These are phyloP conservation scores for Helostoma temminkii DNA, from an alignment of 2,797 vertebrate genomes.

Conservation along the genomic window DNA sequence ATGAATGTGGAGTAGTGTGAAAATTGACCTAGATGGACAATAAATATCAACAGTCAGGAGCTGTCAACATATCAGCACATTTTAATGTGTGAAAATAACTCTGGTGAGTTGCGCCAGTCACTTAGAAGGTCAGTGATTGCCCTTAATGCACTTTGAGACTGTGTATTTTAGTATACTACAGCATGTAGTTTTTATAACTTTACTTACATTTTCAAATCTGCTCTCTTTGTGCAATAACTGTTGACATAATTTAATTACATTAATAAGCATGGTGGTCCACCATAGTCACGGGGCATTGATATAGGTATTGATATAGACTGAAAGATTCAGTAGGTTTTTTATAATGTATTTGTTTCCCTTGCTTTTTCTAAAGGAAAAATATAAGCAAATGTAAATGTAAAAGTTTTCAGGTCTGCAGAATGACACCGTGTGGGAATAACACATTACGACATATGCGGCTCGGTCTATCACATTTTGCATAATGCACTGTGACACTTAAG, in stretches of 20 bases:
- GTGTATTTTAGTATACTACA: neutral
- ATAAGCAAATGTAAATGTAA: constrained; percentile 39
- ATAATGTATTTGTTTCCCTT: neutral
- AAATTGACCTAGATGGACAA: constrained; percentile 56
- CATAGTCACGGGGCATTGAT: neutral
- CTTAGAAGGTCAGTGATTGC: constrained; percentile 9
- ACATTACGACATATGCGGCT: constrained; percentile 58
- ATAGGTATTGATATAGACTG: neutral
- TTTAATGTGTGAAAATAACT: constrained; percentile 57
- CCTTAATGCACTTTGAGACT: neutral
- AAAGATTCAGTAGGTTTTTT: neutral
- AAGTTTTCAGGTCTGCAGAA: constrained; percentile 35
- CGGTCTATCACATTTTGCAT: constrained; percentile 65
- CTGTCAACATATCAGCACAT: constrained; percentile 39
- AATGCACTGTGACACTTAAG: constrained; percentile 70
- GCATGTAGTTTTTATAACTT: neutral
- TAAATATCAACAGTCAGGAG: constrained; percentile 42
- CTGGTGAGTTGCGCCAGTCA: constrained; percentile 16
- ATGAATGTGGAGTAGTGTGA: constrained; percentile 40
- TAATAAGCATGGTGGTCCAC: neutral
- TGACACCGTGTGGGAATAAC: constrained; percentile 55
- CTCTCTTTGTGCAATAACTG: neutral
- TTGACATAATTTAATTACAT: neutral
- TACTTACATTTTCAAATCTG: neutral
- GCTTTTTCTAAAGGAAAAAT: constrained; percentile 20